Conservation (phyloP, 2,888 invertebrate species). For the Pseudoips prasinana region DNA sequence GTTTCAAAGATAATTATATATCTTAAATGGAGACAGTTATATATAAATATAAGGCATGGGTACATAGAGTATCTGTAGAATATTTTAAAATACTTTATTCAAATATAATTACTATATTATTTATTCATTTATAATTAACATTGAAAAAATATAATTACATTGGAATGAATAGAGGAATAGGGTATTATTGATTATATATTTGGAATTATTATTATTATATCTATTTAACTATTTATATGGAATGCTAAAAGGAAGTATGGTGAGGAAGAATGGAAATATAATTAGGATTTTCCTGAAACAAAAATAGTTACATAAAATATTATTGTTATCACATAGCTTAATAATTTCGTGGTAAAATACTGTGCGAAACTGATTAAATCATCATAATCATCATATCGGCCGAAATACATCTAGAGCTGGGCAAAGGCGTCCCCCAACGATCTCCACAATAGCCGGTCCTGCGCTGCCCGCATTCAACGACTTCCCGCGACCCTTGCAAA, state of each 20-base stretch:
- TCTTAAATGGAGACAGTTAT: too few relatives aligned
- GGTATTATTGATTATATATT: conserved; percentile 5
- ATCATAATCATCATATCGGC: too few relatives aligned
- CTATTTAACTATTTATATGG: conserved; percentile 21
- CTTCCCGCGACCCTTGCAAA: too few relatives aligned
- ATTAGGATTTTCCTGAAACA: conserved; percentile 26
- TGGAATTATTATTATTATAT: conserved; percentile 1
- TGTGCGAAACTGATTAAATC: too few relatives aligned
- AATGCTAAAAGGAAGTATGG: conserved; percentile 26
- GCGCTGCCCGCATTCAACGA: too few relatives aligned
- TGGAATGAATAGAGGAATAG: conserved; percentile 27
- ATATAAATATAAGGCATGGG: conserved; percentile 5
- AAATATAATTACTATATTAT: conserved; percentile 7
- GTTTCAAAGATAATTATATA: conserved; percentile 1
- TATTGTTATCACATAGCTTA: too few relatives aligned
- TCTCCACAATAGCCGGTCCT: too few relatives aligned
- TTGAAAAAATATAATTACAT: conserved; percentile 6
- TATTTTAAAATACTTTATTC: conserved; percentile 7
- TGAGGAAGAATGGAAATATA: conserved; percentile 57
- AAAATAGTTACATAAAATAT: conserved; percentile 10
- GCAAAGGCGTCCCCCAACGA: too few relatives aligned
- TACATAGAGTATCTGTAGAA: not conserved
- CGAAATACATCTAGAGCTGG: too few relatives aligned
- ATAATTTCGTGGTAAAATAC: too few relatives aligned
- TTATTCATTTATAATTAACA: conserved; percentile 8